Evolutionary conservation across 2,113 vertebrate genomes (phyloP).

Genomic region (Macquaria australasica): DNA sequence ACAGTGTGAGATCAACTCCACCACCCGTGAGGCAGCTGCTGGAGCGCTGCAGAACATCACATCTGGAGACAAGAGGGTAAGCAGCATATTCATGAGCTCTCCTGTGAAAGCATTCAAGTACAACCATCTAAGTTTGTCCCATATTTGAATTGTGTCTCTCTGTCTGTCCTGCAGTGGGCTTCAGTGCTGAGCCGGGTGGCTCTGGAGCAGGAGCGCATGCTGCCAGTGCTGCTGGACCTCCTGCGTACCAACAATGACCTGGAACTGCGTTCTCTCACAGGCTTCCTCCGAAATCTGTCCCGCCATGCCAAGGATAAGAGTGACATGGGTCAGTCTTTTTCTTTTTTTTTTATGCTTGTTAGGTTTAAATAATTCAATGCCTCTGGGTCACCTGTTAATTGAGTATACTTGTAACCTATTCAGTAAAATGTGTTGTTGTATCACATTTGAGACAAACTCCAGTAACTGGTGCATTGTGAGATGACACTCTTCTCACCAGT

Average conservation of each 20-base stretch:
- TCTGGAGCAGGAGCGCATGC: slow-evolving; percentile 91
- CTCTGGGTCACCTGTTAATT: not conserved
- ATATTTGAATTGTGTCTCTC: not conserved
- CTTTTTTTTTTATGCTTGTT: not conserved
- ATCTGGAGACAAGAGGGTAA: slow-evolving; percentile 91
- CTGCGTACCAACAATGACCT: slow-evolving; percentile 86
- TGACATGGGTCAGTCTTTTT: slow-evolving; percentile 90
- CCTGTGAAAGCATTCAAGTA: not conserved
- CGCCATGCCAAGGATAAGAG: slow-evolving; percentile 90
- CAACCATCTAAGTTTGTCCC: not conserved
- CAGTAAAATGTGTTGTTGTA: not conserved
- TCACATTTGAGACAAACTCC: not conserved
- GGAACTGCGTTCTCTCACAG: slow-evolving; percentile 93
- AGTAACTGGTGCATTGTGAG: not conserved
- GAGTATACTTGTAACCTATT: not conserved
- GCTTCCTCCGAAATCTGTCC: slow-evolving; percentile 93
- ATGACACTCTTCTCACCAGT: not conserved
- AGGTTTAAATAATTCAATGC: not conserved
- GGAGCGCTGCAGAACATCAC: slow-evolving; percentile 98
- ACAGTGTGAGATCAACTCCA: slow-evolving; percentile 88
- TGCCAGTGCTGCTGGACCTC: slow-evolving; percentile 88
- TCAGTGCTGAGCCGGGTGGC: slow-evolving; percentile 89
- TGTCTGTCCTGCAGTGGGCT: slow-evolving; percentile 87
- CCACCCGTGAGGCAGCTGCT: slow-evolving; percentile 90
- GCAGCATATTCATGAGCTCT: not conserved